Percentiles rank a stretch among this genome's conserved stretches.
phyloP scores from a whole-genome alignment of 2,113 vertebrate genomes.

The Notarius lentiginosus region DNA sequence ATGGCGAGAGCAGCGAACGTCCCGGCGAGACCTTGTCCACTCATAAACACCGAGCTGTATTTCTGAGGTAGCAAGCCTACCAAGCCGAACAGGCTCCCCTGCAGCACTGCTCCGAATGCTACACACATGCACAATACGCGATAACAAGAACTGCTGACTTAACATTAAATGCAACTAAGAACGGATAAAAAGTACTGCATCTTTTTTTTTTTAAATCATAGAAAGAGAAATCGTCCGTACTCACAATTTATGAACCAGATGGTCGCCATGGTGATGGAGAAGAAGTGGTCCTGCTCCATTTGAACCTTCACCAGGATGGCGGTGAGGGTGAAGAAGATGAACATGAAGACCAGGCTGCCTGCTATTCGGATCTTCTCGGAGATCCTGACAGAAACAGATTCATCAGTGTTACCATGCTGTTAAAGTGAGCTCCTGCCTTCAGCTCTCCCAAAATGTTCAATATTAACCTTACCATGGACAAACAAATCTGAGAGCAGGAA shows the following conservation, averaged over 20 bases:
- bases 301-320: slow-evolving; percentile 78
- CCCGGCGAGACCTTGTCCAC: slow-evolving; percentile 84
- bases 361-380: slow-evolving; percentile 75
- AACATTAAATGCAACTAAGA: background rate
- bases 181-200: background rate
- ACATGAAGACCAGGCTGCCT: slow-evolving; percentile 78
- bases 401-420: background rate
- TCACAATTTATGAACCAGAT: slow-evolving; percentile 92
- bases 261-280: slow-evolving; percentile 83
- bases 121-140: slow-evolving; percentile 4
- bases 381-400: slow-evolving; percentile 67
- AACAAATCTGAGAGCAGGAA: background rate
- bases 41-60: slow-evolving; percentile 84
- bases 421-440: background rate
- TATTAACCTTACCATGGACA: background rate
- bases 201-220: background rate
- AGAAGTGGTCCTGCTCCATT: slow-evolving; percentile 74
- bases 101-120: slow-evolving; percentile 82
- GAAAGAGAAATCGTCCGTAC: slow-evolving; percentile 20
- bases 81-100: slow-evolving; percentile 84
- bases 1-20: slow-evolving; percentile 84
- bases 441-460: background rate
- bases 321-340: slow-evolving; percentile 81
- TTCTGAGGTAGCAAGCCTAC: slow-evolving; percentile 79
- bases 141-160: background rate